These are phyloP conservation scores for Xestoiulus laeticollis DNA, from an alignment of 2,888 invertebrate genomes.

Conservation along the genomic window DNA sequence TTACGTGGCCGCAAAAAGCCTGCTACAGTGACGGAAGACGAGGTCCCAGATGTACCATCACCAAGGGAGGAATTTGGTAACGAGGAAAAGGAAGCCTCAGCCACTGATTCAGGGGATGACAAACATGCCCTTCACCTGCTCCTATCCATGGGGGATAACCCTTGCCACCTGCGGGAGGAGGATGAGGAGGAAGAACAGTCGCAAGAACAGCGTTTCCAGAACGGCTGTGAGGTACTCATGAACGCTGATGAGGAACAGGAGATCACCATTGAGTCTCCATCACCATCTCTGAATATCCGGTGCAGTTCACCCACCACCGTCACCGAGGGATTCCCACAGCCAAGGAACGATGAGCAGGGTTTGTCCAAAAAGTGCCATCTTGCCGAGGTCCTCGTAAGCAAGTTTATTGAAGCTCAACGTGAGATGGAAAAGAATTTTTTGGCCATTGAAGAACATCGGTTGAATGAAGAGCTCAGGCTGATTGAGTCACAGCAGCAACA, in stretches of 20 bases:
- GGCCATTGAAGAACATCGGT: conserved; percentile 22
- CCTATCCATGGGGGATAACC: conserved; percentile 34
- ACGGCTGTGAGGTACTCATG: background rate
- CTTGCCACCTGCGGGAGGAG: conserved; percentile 24
- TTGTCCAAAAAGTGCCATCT: background rate
- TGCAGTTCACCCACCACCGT: conserved; percentile 1
- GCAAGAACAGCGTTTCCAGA: background rate
- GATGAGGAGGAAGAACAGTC: background rate
- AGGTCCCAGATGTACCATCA: background rate
- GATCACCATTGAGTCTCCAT: conserved; percentile 38
- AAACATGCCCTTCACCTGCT: background rate
- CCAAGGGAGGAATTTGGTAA: background rate
- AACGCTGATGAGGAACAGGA: background rate
- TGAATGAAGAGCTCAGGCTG: conserved; percentile 20
- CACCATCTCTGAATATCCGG: background rate
- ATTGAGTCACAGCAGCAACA: conserved; percentile 1
- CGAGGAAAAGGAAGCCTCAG: background rate
- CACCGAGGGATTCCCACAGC: background rate
- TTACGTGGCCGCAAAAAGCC: background rate
- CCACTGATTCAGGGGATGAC: background rate
- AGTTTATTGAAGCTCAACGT: conserved; percentile 1
- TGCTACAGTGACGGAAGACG: background rate
- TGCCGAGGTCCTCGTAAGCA: background rate
- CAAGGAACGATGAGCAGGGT: background rate
- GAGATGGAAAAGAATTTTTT: conserved; percentile 38